Evolutionary conservation across 2,797 vertebrate genomes (phyloP).

Genomic region (Pipistrellus pygmaeus): DNA sequence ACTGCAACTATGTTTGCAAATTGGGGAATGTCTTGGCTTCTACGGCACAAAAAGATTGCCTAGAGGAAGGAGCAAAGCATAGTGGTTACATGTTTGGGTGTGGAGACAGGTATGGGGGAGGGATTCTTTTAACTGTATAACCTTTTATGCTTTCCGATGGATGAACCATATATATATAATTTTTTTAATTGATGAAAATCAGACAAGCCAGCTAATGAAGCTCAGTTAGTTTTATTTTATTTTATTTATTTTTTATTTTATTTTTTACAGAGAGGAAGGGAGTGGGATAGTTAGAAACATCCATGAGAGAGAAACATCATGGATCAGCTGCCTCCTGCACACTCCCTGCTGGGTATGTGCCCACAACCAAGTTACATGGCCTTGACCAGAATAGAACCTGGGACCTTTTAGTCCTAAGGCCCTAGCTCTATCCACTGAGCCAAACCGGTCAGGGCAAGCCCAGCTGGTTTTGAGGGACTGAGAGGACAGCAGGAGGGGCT

Average conservation of each 20-base stretch:
- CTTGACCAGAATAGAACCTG: too few species aligned
- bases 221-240: neutral
- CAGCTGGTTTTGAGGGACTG: neutral
- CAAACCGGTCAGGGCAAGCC: neutral
- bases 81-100: neutral
- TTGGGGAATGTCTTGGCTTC: neutral
- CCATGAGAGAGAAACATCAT: too few species aligned
- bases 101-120: neutral
- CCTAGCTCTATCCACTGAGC: too few species aligned
- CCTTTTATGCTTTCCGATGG: neutral
- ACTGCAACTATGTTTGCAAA: neutral
- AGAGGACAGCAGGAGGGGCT: neutral
- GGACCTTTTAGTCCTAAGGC: too few species aligned
- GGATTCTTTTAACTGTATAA: neutral
- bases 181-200: neutral
- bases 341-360: too few species aligned
- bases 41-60: neutral
- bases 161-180: neutral
- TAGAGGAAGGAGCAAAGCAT: neutral
- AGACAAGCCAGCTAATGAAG: neutral
- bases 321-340: too few species aligned
- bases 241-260: too few species aligned
- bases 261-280: too few species aligned
- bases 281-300: too few species aligned
- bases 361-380: too few species aligned